Conservation (phyloP, 2,113 vertebrate genomes). For the Falcunculus frontatus region DNA sequence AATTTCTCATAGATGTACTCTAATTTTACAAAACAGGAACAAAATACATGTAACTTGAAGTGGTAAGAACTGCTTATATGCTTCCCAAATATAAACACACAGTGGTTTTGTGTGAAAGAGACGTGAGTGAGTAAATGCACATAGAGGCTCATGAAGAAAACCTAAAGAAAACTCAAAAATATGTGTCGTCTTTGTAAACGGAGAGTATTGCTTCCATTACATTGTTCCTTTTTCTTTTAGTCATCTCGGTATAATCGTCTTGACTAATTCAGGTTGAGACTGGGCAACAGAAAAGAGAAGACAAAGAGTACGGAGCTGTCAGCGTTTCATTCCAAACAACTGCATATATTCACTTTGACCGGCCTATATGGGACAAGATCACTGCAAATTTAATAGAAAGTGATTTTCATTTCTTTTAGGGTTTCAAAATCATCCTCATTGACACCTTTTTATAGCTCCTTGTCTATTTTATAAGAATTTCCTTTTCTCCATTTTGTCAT, state of each 20-base stretch:
- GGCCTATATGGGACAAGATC: background rate
- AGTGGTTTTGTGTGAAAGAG: background rate
- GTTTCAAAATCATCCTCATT: background rate
- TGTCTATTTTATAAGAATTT: background rate
- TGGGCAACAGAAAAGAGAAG: background rate
- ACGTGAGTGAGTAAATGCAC: background rate
- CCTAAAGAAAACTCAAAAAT: background rate
- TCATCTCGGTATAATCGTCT: background rate
- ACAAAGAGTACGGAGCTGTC: background rate
- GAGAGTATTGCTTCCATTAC: background rate
- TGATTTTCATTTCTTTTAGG: background rate
- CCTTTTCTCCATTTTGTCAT: background rate
- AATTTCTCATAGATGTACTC: background rate
- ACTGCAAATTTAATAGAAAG: background rate
- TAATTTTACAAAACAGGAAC: background rate
- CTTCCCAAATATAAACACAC: background rate
- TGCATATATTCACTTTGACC: background rate
- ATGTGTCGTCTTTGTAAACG: background rate
- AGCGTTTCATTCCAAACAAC: background rate
- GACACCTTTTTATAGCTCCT: background rate
- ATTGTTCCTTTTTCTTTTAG: background rate
- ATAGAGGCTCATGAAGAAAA: background rate
- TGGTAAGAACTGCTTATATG: background rate
- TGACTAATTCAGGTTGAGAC: background rate
- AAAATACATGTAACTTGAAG: background rate